These are phyloP conservation scores for Nymphalis io DNA, from an alignment of 1,140 invertebrate genomes.

Conservation along the genomic window DNA sequence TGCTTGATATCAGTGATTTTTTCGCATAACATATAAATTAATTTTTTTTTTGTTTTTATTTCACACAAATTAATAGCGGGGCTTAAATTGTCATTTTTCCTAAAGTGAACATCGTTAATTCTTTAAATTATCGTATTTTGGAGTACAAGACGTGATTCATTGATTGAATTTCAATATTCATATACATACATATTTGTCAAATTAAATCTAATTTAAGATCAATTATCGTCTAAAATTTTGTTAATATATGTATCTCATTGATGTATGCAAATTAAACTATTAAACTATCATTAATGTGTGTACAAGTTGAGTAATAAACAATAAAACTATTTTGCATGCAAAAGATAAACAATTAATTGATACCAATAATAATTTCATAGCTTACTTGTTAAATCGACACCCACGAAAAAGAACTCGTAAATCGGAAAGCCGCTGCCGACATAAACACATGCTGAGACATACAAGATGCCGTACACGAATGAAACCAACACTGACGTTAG, in stretches of 20 bases:
- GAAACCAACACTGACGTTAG: conserved; percentile 44
- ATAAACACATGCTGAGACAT: conserved; percentile 46
- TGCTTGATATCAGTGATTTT: background rate
- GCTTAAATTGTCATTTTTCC: background rate
- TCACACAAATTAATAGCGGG: too few species aligned
- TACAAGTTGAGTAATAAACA: background rate
- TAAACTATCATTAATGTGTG: too few species aligned
- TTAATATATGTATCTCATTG: too few species aligned
- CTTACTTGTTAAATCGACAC: conserved; percentile 56
- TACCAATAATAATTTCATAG: conserved; percentile 14
- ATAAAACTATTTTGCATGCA: background rate
- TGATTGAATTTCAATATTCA: too few species aligned
- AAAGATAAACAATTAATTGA: background rate
- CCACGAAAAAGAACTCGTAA: conserved; percentile 54
- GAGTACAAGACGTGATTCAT: too few species aligned
- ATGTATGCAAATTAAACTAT: too few species aligned
- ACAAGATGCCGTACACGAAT: conserved; percentile 56
- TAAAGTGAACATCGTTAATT: too few species aligned
- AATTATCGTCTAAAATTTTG: too few species aligned
- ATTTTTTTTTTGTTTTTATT: background rate
- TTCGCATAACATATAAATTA: background rate
- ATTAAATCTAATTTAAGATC: too few species aligned
- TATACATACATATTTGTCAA: too few species aligned
- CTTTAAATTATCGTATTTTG: too few species aligned
- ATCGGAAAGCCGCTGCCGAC: conserved; percentile 53